A percentile compares a stretch with the other conserved stretches of the same genome.
These are phyloP conservation scores for Aporrectodea caliginosa DNA, from an alignment of 1,140 invertebrate species.

Conservation along the genomic window DNA sequence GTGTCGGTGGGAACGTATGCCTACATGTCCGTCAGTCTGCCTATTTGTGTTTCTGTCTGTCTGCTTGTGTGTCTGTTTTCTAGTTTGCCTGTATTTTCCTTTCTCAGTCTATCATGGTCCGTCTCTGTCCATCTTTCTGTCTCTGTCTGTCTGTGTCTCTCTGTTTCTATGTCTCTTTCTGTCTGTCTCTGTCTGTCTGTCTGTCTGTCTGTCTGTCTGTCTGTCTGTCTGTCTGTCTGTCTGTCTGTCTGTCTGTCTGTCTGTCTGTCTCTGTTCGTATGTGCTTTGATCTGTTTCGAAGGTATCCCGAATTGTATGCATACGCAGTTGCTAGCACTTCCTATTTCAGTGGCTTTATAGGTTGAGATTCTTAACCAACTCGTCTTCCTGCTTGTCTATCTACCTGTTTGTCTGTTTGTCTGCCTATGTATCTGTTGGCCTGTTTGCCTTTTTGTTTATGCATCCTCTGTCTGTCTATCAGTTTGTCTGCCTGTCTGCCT, in stretches of 20 bases:
- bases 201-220: conserved; percentile 25
- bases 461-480: too few species aligned
- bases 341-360: too few species aligned
- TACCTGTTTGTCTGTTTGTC: too few species aligned
- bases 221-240: conserved; percentile 28
- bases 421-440: too few species aligned
- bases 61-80: conserved; percentile 19
- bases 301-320: too few species aligned
- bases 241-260: conserved; percentile 33
- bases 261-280: conserved; percentile 28
- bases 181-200: conserved; percentile 1
- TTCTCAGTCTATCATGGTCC: not conserved
- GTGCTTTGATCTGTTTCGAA: conserved; percentile 18
- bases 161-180: conserved; percentile 27
- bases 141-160: conserved; percentile 30
- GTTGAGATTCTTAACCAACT: too few species aligned
- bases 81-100: not conserved
- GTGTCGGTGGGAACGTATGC: not conserved
- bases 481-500: too few species aligned
- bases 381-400: too few species aligned
- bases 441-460: too few species aligned
- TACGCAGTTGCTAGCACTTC: too few species aligned
- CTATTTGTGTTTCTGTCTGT: too few species aligned
- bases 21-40: conserved; percentile 22
- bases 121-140: conserved; percentile 26